phyloP scores from a whole-genome alignment of 2,113 vertebrate genomes.

The Halichoerus grypus region DNA sequence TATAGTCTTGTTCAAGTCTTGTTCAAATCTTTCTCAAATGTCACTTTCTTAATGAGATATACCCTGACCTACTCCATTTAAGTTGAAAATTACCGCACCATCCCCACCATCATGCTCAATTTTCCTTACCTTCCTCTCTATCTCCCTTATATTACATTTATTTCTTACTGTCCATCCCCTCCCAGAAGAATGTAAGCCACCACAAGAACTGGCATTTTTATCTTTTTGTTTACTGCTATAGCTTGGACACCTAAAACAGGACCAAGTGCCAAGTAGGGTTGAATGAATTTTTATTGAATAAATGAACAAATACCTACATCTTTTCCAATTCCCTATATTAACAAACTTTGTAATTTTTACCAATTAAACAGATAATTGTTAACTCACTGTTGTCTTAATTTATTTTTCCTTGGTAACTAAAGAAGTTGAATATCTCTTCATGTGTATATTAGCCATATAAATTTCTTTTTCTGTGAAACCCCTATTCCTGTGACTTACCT shows the following conservation, averaged over 20 bases:
- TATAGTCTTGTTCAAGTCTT: not conserved
- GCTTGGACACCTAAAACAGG: not conserved
- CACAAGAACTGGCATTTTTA: not conserved
- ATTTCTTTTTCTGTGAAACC: not conserved
- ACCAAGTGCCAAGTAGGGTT: not conserved
- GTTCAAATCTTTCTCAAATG: not conserved
- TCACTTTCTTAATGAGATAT: not conserved
- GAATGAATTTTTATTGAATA: not conserved
- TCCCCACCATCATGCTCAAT: not conserved
- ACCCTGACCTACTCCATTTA: not conserved
- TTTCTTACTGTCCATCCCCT: not conserved
- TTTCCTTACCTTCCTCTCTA: not conserved
- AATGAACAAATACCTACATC: not conserved
- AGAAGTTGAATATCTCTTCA: not conserved
- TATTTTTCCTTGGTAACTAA: conserved; percentile 15
- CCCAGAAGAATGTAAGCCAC: not conserved
- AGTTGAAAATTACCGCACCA: not conserved
- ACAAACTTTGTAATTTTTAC: not conserved
- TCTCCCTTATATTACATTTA: not conserved
- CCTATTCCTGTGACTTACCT: not conserved
- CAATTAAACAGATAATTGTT: not conserved
- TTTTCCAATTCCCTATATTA: not conserved
- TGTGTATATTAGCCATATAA: not conserved
- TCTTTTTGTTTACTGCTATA: not conserved
- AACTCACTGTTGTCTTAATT: not conserved